These are phyloP conservation scores for Serilophus lunatus DNA, from an alignment of 2,113 vertebrate species.

Conservation along the genomic window DNA sequence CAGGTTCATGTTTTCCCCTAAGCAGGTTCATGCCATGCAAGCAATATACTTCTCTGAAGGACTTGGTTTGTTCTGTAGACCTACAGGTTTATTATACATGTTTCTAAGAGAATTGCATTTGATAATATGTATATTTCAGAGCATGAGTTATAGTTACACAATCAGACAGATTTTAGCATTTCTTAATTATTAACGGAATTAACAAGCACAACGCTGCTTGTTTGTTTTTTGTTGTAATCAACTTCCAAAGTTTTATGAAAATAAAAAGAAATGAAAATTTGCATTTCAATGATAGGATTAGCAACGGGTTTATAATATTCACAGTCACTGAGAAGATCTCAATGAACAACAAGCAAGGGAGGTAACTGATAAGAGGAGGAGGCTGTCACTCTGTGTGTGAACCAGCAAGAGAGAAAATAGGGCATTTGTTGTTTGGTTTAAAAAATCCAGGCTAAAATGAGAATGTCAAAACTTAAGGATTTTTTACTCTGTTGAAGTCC, in stretches of 20 bases:
- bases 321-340: neutral
- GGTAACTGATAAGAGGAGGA: neutral
- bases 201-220: accelerated
- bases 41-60: neutral
- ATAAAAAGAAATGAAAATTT: neutral
- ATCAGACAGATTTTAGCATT: neutral
- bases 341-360: neutral
- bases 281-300: neutral
- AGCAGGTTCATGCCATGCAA: neutral
- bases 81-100: neutral
- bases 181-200: neutral
- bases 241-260: neutral
- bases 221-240: neutral
- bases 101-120: neutral
- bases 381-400: neutral
- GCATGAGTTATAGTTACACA: neutral
- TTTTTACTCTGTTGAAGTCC: neutral
- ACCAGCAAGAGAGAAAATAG: neutral
- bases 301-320: neutral
- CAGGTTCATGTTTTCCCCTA: neutral
- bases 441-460: neutral
- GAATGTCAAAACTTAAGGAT: neutral
- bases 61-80: neutral
- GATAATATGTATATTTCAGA: neutral
- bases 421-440: neutral